Evolutionary conservation across 2,888 invertebrate genomes (phyloP), one percentile per base, ranked within the genome.

Genomic region (Tenthredo notha): DNA sequence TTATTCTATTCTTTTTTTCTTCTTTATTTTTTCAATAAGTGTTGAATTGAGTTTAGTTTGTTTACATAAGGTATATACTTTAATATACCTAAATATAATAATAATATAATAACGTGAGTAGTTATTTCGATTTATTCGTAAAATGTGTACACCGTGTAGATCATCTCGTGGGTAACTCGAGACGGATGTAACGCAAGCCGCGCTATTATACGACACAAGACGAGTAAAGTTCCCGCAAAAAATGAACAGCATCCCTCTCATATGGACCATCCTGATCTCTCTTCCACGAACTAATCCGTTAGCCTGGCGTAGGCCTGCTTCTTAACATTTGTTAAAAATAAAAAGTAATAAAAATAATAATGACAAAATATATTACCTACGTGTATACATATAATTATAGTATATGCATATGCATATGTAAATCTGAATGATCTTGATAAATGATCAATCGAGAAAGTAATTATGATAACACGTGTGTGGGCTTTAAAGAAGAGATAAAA

Each of bases 161-260:
- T 80, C 12, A 80, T 80, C 58, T 83, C 83, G 88, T 90, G 91
- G 87, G 92, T 92, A 92, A 92, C 89, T 87, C 90, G 91, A 93
- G 91, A 92, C 92, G 92, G 92, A 92, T 92, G 92, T 92, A 93
- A 93, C 89, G 92, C 92, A 92, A 93, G 92, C 91, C 92, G 90
- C 88, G 91, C 90, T 91, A 92, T 93, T 92, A 93, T 92, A 92
- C 91, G 90, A 88, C 89, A 88, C 88, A 90, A 88, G 88, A 78
- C 40, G 29, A 65, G 37, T 58, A 67, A 40, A 58, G 77, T 70
- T 61, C 70, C 50, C 84, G 50, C 40, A 80, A 80, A 61, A 80
- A 80, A 40, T 84, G 12, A 6, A 65, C 72, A 72, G 61, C 54
- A 72, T 72, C 54, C 50, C 50, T 67, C 67, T 84, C 50, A 33